Evolutionary conservation across 2,113 vertebrate species (phyloP).

Genomic region (Spilogale gracilis): DNA sequence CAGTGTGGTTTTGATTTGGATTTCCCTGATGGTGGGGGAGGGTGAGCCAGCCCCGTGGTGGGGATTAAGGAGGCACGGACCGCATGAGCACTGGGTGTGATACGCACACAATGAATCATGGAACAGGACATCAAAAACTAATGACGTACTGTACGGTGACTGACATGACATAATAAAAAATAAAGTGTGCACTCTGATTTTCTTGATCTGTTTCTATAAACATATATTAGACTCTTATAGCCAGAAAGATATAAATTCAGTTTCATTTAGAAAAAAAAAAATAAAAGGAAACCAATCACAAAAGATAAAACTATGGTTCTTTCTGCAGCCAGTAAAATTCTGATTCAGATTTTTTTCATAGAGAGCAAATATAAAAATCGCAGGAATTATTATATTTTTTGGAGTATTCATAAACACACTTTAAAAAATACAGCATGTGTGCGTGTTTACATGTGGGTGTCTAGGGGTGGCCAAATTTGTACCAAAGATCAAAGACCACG

Average conservation of each 20-base stretch:
- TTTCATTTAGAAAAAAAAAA: background rate
- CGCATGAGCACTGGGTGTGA: no score
- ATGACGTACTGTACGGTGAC: no score
- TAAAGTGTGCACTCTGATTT: background rate
- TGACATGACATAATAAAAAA: no score
- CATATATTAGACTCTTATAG: background rate
- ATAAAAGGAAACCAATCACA: background rate
- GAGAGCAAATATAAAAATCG: background rate
- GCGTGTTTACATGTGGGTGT: background rate
- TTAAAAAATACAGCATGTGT: background rate
- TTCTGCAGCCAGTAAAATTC: no score
- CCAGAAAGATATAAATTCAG: background rate
- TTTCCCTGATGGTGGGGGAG: no score
- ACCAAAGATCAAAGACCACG: constrained; percentile 70
- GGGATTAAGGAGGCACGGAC: no score
- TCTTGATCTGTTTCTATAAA: background rate
- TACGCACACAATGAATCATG: no score
- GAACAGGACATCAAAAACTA: no score
- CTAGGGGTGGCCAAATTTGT: constrained; percentile 15
- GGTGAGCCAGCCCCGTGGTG: no score
- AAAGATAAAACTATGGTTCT: background rate
- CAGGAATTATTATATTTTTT: background rate
- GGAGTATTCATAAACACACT: background rate
- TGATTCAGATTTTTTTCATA: background rate
- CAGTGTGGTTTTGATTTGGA: no score